Conservation (phyloP, 2,797 vertebrate genomes). For the Enteromius radiatus region DNA sequence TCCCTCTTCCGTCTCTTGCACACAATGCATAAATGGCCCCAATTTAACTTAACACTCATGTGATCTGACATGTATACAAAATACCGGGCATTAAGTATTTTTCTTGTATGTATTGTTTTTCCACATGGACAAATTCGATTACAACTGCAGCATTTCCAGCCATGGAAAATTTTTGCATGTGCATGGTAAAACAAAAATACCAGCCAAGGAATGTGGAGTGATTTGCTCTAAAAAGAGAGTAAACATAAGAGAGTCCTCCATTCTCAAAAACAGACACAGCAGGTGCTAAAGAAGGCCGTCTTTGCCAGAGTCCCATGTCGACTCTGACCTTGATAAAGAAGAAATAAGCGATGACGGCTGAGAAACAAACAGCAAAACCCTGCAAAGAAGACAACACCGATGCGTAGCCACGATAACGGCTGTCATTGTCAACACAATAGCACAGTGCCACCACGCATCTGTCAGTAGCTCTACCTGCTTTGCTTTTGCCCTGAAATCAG, state of each 20-base stretch:
- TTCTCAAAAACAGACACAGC: conserved; percentile 42
- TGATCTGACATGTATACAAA: conserved; percentile 81
- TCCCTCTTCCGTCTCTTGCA: conserved; percentile 54
- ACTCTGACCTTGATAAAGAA: conserved; percentile 61
- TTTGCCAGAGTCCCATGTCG: conserved; percentile 45
- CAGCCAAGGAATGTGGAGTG: conserved; percentile 46
- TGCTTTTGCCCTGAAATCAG: conserved; percentile 46
- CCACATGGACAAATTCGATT: conserved; percentile 79
- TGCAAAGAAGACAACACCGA: conserved; percentile 27
- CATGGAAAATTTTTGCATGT: conserved; percentile 55
- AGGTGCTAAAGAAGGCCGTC: conserved; percentile 24
- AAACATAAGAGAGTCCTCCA: conserved; percentile 26
- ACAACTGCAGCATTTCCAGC: conserved; percentile 59
- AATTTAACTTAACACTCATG: conserved; percentile 76
- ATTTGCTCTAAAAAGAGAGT: conserved; percentile 24
- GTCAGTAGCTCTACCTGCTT: conserved; percentile 43
- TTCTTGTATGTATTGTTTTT: conserved; percentile 76
- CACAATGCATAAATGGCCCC: conserved; percentile 70
- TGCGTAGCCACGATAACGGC: conserved; percentile 30
- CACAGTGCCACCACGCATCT: conserved; percentile 18
- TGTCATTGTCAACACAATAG: conserved; percentile 37
- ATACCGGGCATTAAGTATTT: conserved; percentile 75
- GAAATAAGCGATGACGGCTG: conserved; percentile 25
- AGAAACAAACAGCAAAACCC: conserved; percentile 41
- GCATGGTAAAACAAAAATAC: conserved; percentile 16